Evolutionary conservation across 2,888 invertebrate genomes (phyloP), one percentile per base, ranked within the genome.

Genomic region (Synergus laeviventris): DNA sequence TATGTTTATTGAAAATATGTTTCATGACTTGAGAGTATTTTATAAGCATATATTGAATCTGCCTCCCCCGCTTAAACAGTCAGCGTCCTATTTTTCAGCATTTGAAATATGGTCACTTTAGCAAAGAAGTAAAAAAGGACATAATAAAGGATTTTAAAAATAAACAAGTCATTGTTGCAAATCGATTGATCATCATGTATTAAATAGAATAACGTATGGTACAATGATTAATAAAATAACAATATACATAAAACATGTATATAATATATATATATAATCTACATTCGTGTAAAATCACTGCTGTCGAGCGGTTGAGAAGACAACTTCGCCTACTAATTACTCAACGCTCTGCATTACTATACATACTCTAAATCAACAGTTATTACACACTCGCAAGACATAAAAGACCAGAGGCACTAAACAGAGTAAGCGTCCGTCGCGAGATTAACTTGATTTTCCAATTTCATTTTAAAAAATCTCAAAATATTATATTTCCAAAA

Each of bases 201-300:
- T 88, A 86, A 87, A 88, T 86, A 87, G 79, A 82, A 81, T 85
- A 88, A 84, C 79, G 84, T 86, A 84, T 85, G 81, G 83, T 86
- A 87, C 84, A 86, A 83, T 84, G 83, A 84, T 84, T 84, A 84
- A 85, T 84, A 87, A 84, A 85, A 84, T 84, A 85, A 84, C 82
- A 84, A 83, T 84, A 81, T 87, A 84, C 84, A 86, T 84, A 83
- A 83, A 76, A 83, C 76, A 80, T 79, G 82, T 81, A 84, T 81
- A 79, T 82, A 78, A 83, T 76, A 77, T n/a, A 54, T n/a, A 54
- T 80, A 78, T 81, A 79, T 81, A 80, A 83, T 79, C 78, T 81
- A 83, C 79, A 82, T 77, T 76, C 74, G 49, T 77, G 74, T 77
- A 80, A 81, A 76, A 79, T 73, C 76, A 79, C 79, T 79, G 73